These are phyloP conservation scores for Coracias cyanogaster DNA, from an alignment of 2,797 vertebrate genomes.

Conservation along the genomic window DNA sequence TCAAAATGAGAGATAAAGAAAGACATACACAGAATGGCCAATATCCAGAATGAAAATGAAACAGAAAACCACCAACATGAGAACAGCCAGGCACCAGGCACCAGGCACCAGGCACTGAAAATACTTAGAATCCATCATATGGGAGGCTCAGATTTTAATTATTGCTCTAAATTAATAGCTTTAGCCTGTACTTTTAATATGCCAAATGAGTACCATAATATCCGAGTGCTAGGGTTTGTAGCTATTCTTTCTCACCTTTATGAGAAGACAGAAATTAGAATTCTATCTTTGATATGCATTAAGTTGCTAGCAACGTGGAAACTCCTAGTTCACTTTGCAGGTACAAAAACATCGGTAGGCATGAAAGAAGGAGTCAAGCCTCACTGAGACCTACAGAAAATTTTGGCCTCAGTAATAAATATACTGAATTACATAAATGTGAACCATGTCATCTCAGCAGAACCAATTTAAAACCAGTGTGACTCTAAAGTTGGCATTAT, in stretches of 20 bases:
- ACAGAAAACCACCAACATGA: not conserved
- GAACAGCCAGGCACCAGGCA: not conserved
- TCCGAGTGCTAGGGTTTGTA: not conserved
- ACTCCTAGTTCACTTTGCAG: not conserved
- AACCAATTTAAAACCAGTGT: not conserved
- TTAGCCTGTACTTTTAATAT: not conserved
- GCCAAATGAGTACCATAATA: not conserved
- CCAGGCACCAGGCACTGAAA: not conserved
- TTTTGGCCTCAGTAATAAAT: not conserved
- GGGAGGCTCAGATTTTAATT: slow-evolving; percentile 9
- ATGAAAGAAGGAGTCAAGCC: not conserved
- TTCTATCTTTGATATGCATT: not conserved
- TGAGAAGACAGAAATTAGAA: not conserved
- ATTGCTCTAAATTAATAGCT: not conserved
- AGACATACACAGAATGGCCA: not conserved
- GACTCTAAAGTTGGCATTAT: not conserved
- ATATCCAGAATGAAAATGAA: not conserved
- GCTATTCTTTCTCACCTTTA: not conserved
- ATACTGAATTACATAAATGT: not conserved
- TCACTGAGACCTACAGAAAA: not conserved
- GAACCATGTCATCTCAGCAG: not conserved
- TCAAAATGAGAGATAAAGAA: not conserved
- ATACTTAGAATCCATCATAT: not conserved
- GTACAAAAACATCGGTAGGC: not conserved
- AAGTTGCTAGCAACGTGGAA: not conserved